Base-by-base conservation (phyloP, 1,140 invertebrate genomes). In the Neotoxoptera formosana region DNA sequence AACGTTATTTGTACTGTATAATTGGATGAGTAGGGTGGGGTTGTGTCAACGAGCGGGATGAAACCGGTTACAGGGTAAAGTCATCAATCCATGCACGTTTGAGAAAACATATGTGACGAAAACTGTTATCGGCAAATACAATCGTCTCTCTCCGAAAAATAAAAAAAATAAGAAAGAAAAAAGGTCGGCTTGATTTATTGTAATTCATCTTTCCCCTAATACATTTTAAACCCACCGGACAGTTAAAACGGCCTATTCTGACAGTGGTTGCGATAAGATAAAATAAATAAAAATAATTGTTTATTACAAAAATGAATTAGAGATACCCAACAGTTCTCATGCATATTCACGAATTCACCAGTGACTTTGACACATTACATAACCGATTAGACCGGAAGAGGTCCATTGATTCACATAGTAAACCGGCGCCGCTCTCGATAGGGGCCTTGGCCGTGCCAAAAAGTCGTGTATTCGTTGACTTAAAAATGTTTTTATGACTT, bases 121-220 rank as follows among this genome's bases (percentile, higher is more conserved):
- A 92, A 92, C 47, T 45, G 34, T 21, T 92, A 92, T 92, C 91
- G 17, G 17, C 45, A 45, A 83, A 48, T 81, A 92, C n/a, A 2
- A 84, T 92, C 91, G 21, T 36, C 88, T 53, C 30, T 41, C 87
- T 34, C 47, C 30, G 7, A n/a, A 53, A n/a, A 47, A 20, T 41
- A 47, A 48, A 17, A 76, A 76, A 4, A 17, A n/a, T 76, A 76
- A n/a, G 47, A 88, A 21, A 34, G 7, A 83, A 48, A 91, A 45
- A 91, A 81, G 47, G 45, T 83, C 41, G 25, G 8, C 91, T 36
- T 92, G 91, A 92, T 92, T 92, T 92, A 92, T 92, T 83, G 47
- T 34, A 34, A 92, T 92, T 92, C 21, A 36, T 92, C 51, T 34
- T 81, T 81, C 60, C 41, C 41, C 67, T 90, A 89, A 9, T n/a